phyloP scores from a whole-genome alignment of 2,888 invertebrate genomes.

The Parascotia fuliginaria region DNA sequence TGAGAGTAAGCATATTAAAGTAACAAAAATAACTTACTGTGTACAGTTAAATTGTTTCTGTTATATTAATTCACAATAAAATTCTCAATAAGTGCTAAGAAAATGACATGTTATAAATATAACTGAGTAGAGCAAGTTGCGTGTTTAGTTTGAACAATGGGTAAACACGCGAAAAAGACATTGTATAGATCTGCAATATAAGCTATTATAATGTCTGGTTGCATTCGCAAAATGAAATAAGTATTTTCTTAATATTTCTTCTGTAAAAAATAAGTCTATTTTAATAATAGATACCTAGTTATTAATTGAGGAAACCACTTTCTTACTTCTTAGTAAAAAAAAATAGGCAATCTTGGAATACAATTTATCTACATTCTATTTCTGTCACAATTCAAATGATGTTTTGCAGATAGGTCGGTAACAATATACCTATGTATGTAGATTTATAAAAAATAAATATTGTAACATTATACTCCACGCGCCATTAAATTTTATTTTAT shows the following conservation, averaged over 20 bases:
- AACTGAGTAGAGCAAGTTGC: conserved; percentile 1
- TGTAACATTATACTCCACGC: too few species aligned
- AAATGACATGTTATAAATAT: neutral
- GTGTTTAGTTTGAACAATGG: conserved; percentile 1
- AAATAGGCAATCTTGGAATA: too few species aligned
- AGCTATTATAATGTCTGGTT: conserved; percentile 1
- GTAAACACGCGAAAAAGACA: neutral
- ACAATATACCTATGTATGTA: too few species aligned
- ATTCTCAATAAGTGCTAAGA: neutral
- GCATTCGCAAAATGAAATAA: neutral
- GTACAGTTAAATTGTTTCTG: neutral
- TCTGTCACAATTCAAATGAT: too few species aligned
- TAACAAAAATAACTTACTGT: neutral
- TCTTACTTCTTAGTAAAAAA: too few species aligned
- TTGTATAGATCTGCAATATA: neutral
- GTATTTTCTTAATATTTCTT: neutral
- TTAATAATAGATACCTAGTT: too few species aligned
- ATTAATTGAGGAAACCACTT: too few species aligned
- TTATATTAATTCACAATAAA: neutral
- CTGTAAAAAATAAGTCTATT: too few species aligned
- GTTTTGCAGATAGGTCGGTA: too few species aligned
- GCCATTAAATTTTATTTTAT: too few species aligned
- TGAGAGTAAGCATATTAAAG: neutral
- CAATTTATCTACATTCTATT: too few species aligned
- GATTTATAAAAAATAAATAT: too few species aligned